These are phyloP conservation scores for Lydus trimaculatus DNA, from an alignment of 2,888 invertebrate genomes.

Conservation along the genomic window DNA sequence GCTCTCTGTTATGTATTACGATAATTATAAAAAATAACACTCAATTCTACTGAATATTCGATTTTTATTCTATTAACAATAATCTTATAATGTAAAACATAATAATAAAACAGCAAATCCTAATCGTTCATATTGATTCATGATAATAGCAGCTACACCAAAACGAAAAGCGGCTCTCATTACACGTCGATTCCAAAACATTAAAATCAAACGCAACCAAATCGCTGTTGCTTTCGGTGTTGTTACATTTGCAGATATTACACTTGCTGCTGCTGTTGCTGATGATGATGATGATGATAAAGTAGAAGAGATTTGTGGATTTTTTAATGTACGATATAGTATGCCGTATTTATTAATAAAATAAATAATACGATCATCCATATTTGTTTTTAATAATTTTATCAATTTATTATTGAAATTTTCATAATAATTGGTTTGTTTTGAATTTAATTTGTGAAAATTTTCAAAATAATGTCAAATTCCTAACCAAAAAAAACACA, in stretches of 20 bases:
- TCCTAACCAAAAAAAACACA: too few species aligned
- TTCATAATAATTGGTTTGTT: too few species aligned
- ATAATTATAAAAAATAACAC: not conserved
- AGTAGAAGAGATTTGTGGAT: constrained; percentile 18
- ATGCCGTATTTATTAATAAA: constrained; percentile 42
- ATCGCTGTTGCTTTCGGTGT: constrained; percentile 38
- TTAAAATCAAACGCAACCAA: constrained; percentile 53
- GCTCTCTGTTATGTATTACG: not conserved
- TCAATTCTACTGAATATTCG: not conserved
- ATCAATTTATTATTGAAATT: too few species aligned
- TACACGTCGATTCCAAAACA: constrained; percentile 56
- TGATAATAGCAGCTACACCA: constrained; percentile 54
- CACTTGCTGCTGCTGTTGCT: constrained; percentile 2
- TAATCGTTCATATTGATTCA: constrained; percentile 54
- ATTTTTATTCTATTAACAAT: constrained; percentile 9
- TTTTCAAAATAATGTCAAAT: too few species aligned
- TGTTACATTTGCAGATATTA: not conserved
- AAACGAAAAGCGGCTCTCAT: constrained; percentile 54
- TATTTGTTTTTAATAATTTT: constrained; percentile 10
- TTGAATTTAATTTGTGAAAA: too few species aligned
- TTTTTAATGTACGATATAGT: constrained; percentile 36
- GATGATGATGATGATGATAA: too few species aligned
- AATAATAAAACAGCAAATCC: constrained; percentile 54
- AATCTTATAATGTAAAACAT: constrained; percentile 52
- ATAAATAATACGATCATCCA: constrained; percentile 36